Evolutionary conservation across 2,888 invertebrate species (phyloP), one percentile per base, ranked within the genome.

Genomic region (Pheosia tremula): DNA sequence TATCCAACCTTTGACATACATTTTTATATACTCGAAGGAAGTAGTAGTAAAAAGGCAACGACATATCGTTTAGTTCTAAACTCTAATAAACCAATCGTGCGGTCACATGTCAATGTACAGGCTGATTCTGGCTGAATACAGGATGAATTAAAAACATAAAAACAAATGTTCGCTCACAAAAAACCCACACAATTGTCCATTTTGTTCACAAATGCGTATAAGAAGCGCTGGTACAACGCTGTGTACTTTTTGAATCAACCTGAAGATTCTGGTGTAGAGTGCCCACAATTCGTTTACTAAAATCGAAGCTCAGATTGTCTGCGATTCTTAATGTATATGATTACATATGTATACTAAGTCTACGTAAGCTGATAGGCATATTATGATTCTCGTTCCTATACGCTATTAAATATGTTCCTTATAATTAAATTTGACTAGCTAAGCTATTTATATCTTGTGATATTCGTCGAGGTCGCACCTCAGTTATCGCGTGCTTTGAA

Each of bases 361-460:
- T 75, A 56, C 38, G 72, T 55, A 75, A 75, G 75, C 75, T 76
- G 77, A 76, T 75, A 75, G 75, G 75, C 77, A 66, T 69, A 74
- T 39, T 58, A 67, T 67, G 64, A 69, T 61, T 69, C 64, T 50
- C 57, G n/a, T 39, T 39, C 10, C 37, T 58, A 49, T 38, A 50
- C 62, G 57, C 88, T 90, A 90, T 83, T 83, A 77, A 83, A 81
- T 72, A 86, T 82, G 81, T 81, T 78, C 74, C 82, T 88, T 86
- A 77, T 64, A 67, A 57, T 90, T 93, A 93, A 84, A 91, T 91
- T 93, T 91, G 83, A 79, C 92, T 93, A 93, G 87, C 93, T 91
- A 91, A 64, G 87, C 93, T 91, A 91, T 64, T 82, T 75, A 75
- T 72, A 80, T 73, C 63, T 86, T 84, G 83, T 87, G 84, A 90